These are phyloP conservation scores for Harpagoxenus sublaevis DNA, from an alignment of 2,888 invertebrate genomes.

Conservation along the genomic window DNA sequence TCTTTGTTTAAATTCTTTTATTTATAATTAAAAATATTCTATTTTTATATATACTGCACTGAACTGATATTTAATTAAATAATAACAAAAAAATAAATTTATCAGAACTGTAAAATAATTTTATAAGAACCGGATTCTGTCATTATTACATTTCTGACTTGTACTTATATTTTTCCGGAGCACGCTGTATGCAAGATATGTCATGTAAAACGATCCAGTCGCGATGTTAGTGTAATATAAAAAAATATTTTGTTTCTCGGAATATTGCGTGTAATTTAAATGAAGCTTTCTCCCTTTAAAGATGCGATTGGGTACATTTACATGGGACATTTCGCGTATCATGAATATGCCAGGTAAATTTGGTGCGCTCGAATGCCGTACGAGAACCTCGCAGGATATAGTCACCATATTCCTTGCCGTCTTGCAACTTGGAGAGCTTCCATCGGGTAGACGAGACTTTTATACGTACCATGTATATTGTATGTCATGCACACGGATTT, in stretches of 20 bases:
- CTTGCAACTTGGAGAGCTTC: conserved; percentile 1
- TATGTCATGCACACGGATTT: conserved; percentile 29
- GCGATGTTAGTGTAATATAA: conserved; percentile 17
- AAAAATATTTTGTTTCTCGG: background rate
- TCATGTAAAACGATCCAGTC: conserved; percentile 5
- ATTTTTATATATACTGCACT: background rate
- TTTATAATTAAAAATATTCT: background rate
- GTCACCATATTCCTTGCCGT: background rate
- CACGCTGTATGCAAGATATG: background rate
- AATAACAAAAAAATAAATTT: background rate
- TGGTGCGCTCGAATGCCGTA: conserved; percentile 39
- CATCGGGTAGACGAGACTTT: conserved; percentile 22
- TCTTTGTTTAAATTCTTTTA: background rate
- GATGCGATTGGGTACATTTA: conserved; percentile 5
- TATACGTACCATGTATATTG: conserved; percentile 40
- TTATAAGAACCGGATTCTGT: background rate
- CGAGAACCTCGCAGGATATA: conserved; percentile 32
- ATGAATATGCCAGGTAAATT: background rate
- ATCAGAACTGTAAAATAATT: background rate
- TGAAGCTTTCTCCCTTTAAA: background rate
- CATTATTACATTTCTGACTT: conserved; percentile 1
- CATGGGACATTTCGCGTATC: conserved; percentile 1
- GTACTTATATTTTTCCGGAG: conserved; percentile 12
- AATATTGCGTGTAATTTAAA: background rate
- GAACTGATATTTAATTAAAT: conserved; percentile 10